These are phyloP conservation scores for Pipistrellus kuhlii DNA, from an alignment of 2,797 vertebrate genomes.

Conservation along the genomic window DNA sequence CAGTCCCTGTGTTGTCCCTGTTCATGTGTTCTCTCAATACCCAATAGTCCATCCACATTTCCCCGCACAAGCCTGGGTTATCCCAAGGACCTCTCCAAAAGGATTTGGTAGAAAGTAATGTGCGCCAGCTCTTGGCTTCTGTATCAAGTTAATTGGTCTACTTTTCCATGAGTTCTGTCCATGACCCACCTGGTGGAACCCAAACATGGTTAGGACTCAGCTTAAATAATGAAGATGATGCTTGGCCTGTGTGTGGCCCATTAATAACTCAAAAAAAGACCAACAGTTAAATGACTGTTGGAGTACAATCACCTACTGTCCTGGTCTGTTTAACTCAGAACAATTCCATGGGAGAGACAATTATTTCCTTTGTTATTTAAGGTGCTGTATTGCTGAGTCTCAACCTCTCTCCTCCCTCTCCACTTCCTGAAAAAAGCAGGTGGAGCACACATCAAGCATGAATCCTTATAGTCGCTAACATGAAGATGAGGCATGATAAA, in stretches of 20 bases:
- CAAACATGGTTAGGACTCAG: background rate
- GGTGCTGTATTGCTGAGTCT: background rate
- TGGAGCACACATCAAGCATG: background rate
- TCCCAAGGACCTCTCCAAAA: background rate
- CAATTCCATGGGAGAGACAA: background rate
- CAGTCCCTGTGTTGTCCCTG: background rate
- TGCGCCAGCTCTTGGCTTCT: background rate
- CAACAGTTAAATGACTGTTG: background rate
- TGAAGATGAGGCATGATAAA: background rate
- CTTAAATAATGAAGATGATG: background rate
- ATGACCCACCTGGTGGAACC: background rate
- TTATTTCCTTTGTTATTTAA: background rate
- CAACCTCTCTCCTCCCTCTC: rapidly evolving
- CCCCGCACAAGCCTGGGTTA: background rate
- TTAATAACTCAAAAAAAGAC: background rate
- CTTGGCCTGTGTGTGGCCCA: background rate
- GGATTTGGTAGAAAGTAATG: background rate
- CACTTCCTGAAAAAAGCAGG: background rate
- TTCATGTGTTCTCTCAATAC: background rate
- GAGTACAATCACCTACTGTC: background rate
- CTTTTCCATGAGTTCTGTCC: background rate
- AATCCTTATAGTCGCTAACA: background rate
- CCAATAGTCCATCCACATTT: background rate
- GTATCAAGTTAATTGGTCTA: background rate
- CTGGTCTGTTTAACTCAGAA: background rate